Percentiles rank a stretch among this genome's conserved stretches.
These are phyloP conservation scores for Actenoides hombroni DNA, from an alignment of 2,113 vertebrate species.

Conservation along the genomic window DNA sequence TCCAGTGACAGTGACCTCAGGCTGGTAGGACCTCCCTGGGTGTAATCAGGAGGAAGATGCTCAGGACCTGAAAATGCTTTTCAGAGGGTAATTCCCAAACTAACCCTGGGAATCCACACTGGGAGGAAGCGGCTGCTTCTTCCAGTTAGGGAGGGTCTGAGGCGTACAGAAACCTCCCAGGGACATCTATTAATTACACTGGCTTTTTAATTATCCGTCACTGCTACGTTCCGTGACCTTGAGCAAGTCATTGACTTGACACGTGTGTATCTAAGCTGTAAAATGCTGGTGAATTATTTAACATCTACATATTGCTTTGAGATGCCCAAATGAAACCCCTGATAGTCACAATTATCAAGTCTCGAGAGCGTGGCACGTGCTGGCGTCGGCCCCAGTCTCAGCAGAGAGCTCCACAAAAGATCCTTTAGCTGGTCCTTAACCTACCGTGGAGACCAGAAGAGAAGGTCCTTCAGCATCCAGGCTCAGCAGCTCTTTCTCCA, in stretches of 20 bases:
- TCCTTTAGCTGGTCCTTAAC: not conserved
- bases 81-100: not conserved
- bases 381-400: not conserved
- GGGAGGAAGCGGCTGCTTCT: fast-evolving
- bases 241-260: not conserved
- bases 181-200: not conserved
- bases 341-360: not conserved
- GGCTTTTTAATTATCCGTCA: conserved; percentile 7
- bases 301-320: not conserved
- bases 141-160: not conserved
- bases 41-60: fast-evolving
- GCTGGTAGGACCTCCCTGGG: fast-evolving
- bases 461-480: fast-evolving
- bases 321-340: not conserved
- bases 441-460: fast-evolving
- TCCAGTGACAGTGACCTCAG: not conserved
- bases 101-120: fast-evolving
- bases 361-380: fast-evolving
- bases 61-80: not conserved
- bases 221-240: not conserved
- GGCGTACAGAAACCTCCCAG: not conserved
- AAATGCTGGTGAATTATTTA: conserved; percentile 24
- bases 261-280: not conserved
- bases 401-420: not conserved
- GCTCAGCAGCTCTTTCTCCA: not conserved